Percentiles rank a stretch among this genome's conserved stretches.
Conservation (phyloP, 2,888 invertebrate genomes). For the Athalia circularis region DNA sequence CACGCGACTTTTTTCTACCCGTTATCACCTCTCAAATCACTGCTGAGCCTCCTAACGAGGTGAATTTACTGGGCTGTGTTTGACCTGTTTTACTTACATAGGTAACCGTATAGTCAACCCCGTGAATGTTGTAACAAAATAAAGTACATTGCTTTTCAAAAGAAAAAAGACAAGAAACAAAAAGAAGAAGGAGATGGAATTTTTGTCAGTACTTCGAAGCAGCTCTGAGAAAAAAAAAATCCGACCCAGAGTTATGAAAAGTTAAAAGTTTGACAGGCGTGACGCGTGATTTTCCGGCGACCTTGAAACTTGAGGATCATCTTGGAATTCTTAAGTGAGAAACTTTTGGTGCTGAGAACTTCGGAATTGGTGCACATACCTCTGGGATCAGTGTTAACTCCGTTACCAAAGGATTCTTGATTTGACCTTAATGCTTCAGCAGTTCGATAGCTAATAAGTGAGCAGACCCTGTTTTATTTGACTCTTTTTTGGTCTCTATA, state of each 20-base stretch:
- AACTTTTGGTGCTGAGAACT: conserved; percentile 24
- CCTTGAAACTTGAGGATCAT: conserved; percentile 38
- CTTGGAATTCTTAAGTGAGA: conserved; percentile 43
- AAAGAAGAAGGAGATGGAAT: neutral
- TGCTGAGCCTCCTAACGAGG: neutral
- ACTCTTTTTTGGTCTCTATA: neutral
- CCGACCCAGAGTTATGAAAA: conserved; percentile 13
- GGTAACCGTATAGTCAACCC: neutral
- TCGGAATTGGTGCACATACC: conserved; percentile 31
- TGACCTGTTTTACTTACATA: conserved; percentile 1
- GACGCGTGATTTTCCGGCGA: conserved; percentile 36
- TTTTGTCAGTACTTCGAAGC: conserved; percentile 15
- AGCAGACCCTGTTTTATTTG: neutral
- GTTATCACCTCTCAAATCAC: conserved; percentile 24
- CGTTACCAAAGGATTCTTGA: conserved; percentile 23
- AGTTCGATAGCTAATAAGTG: conserved; percentile 1
- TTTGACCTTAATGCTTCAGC: conserved; percentile 14
- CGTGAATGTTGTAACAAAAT: neutral
- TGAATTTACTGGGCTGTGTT: neutral
- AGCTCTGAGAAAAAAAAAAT: neutral
- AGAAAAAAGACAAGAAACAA: neutral
- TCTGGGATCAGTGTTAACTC: conserved; percentile 38
- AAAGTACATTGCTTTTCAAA: too few species aligned
- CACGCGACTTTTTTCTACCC: conserved; percentile 25
- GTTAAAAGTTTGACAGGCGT: conserved; percentile 28